Base-by-base conservation (phyloP, 2,888 invertebrate genomes). In the Lacanobia wlatinum region DNA sequence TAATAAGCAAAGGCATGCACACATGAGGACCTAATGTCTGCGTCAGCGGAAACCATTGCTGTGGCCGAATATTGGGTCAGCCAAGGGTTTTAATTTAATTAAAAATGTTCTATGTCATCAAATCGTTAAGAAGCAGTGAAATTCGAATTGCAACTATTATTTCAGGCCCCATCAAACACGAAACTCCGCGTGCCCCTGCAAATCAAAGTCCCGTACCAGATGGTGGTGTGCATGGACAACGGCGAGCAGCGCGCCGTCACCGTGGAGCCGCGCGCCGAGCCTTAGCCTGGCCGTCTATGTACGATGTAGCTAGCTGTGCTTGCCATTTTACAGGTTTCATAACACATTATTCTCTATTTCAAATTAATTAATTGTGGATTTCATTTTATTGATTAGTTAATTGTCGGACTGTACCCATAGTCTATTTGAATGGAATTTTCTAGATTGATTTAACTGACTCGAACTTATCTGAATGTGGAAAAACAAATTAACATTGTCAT, bases 191-290 rank as follows among this genome's bases (percentile, higher is more conserved):
- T 95, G 50, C 96, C 96, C 0, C 87, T 96, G 0, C 94, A 94
- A 74, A 96, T 96, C 76, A 96, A 95, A 73, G 96, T 96, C 0
- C 96, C 96, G 1, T 96, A 96, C 85, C 94, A 96, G 71, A 90
- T 96, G 87, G 95, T 96, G 70, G 88, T 92, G 87, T 90, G 93
- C 0, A 81, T 90, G 83, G 93, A 90, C 70, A 91, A 91, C 77
- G 94, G 94, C 1, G 93, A 93, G 61, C 90, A 89, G 63, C 85
- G 87, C 9, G 92, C 94, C 6, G 90, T 94, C 84, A 94, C 94
- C 77, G 89, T 93, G 59, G 90, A 95, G 87, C 95, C 95, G 1
- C 80, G 74, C 40, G 70, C 63, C 34, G 28, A 28, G 3, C 1
- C 28, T 3, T 28, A 28, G 3, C 28, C 28, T 28, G 3, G n/a